Evolutionary conservation across 2,888 invertebrate genomes (phyloP), one percentile per base, ranked within the genome.

Genomic region (Eudemis profundana): DNA sequence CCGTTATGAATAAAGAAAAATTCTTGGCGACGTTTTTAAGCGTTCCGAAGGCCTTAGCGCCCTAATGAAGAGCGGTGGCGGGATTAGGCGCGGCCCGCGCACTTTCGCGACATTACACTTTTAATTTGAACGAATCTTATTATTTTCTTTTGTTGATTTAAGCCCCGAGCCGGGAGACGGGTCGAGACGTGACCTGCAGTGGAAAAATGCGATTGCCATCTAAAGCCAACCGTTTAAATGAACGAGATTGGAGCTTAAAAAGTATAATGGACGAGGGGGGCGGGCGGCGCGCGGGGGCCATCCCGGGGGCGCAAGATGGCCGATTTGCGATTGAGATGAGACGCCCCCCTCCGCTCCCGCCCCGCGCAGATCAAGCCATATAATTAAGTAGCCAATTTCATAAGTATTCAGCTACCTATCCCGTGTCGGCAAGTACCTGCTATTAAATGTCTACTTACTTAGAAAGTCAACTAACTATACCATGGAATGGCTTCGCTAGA

Each of bases 121-220:
- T 94, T 94, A 94, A 94, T 94, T 94, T 94, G 94, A 94, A 94
- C 90, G 94, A 94, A 94, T 94, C 94, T 94, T 94, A 94, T 94
- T 94, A 93, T 93, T 92, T 92, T 92, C 92, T 93, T 93, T 93
- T 94, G 94, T 94, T 94, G 94, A 94, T 94, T 94, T 94, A 94
- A 93, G 94, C 93, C 92, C 93, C 90, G 88, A 89, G 84, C 82
- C 88, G 86, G 89, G 90, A 92, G 93, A 93, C 92, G 88, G 86
- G 85, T 85, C 92, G 90, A 88, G 94, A 94, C 94, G 94, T 94
- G 94, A 94, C 93, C 90, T 93, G 93, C 93, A 93, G 93, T 93
- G 93, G 94, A 94, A 94, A 94, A 94, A 94, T 94, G 94, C 94
- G 94, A 94, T 94, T 94, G 93, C 90, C 90, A 93, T 93, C 93